phyloP scores from a whole-genome alignment of 2,888 invertebrate species.

The Orthonevra nobilis region DNA sequence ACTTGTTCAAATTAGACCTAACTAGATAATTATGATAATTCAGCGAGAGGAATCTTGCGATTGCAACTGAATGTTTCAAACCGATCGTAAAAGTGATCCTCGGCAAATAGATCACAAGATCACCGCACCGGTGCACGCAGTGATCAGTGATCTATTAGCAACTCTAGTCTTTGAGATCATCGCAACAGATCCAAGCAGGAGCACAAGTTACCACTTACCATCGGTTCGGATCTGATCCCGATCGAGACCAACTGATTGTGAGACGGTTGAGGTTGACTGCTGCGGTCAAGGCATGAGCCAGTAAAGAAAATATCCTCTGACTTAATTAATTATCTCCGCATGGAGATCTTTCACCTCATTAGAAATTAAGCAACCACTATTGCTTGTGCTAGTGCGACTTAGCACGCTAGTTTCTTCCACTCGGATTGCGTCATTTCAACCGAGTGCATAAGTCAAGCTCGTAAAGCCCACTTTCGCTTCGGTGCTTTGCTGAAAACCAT shows the following conservation, averaged over 20 bases:
- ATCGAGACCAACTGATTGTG: neutral
- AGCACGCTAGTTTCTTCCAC: neutral
- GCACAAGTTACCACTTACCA: no score
- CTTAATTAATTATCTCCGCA: constrained; percentile 59
- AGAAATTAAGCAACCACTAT: constrained; percentile 54
- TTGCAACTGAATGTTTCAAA: no score
- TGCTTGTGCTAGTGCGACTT: constrained; percentile 9
- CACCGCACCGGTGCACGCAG: no score
- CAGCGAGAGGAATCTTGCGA: constrained; percentile 32
- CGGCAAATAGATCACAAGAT: constrained; percentile 33
- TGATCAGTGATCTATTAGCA: constrained; percentile 5
- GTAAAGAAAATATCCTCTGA: constrained; percentile 6
- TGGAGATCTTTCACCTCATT: constrained; percentile 66
- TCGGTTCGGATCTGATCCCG: no score
- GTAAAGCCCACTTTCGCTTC: constrained; percentile 63
- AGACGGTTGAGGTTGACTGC: neutral
- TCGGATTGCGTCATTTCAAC: constrained; percentile 46
- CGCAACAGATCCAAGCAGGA: neutral
- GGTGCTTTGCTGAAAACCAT: constrained; percentile 52
- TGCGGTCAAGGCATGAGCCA: constrained; percentile 35
- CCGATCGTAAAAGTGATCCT: constrained; percentile 24
- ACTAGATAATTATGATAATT: constrained; percentile 52
- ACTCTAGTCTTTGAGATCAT: neutral
- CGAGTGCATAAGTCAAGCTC: constrained; percentile 51
- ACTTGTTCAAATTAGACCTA: constrained; percentile 52